Evolutionary conservation across 1,140 invertebrate genomes (phyloP).

Genomic region (Formica exsecta): DNA sequence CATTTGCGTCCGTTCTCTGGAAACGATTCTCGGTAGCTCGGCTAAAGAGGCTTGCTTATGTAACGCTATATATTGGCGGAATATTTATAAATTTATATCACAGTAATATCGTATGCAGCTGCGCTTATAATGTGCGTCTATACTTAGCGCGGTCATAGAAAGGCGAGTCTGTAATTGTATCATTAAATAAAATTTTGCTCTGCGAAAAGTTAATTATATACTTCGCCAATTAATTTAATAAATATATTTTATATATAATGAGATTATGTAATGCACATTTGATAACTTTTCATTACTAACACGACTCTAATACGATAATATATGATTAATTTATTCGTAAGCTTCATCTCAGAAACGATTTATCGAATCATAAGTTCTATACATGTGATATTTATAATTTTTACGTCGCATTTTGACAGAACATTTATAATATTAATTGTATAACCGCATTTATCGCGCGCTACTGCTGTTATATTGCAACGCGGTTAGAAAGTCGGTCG

Average conservation of each 20-base stretch:
- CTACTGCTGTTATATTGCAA: slow-evolving; percentile 38
- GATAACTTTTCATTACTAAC: background rate
- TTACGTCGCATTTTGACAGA: slow-evolving; percentile 9
- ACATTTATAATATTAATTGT: slow-evolving; percentile 50
- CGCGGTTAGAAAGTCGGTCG: slow-evolving; percentile 49
- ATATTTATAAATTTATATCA: slow-evolving; percentile 78
- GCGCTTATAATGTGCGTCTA: slow-evolving; percentile 50
- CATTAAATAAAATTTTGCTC: background rate
- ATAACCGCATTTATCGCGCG: slow-evolving; percentile 14
- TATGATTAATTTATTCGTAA: background rate
- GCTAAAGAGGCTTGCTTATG: slow-evolving; percentile 70
- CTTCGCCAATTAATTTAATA: background rate
- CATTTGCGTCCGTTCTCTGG: slow-evolving; percentile 53
- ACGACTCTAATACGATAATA: background rate
- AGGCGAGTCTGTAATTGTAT: slow-evolving; percentile 26
- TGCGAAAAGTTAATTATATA: slow-evolving; percentile 21
- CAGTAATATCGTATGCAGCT: slow-evolving; percentile 72
- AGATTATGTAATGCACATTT: background rate
- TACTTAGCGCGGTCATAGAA: slow-evolving; percentile 8
- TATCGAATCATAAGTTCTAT: slow-evolving; percentile 1
- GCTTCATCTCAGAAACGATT: background rate
- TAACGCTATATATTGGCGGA: slow-evolving; percentile 67
- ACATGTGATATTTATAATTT: no score
- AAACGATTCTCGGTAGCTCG: slow-evolving; percentile 37
- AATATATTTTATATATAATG: background rate